A percentile compares a stretch with the other conserved stretches of the same genome.
phyloP scores from a whole-genome alignment of 2,797 vertebrate genomes.

The Kryptopterus vitreolus region DNA sequence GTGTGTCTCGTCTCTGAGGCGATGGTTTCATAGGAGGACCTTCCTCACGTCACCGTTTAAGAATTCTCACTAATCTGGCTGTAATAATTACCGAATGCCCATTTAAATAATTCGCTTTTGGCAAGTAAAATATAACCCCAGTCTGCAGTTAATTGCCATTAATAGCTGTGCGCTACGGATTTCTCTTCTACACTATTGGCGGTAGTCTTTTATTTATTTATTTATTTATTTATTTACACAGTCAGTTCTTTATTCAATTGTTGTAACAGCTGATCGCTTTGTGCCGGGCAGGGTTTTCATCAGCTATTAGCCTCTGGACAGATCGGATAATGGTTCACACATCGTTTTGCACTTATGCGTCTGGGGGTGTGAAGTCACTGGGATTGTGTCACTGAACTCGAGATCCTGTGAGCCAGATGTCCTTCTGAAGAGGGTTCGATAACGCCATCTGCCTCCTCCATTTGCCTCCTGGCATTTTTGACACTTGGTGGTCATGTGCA shows the following conservation, averaged over 20 bases:
- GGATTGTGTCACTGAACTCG: slow-evolving; percentile 12
- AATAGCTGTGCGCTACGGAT: background rate
- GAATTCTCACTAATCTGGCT: background rate
- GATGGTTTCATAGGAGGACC: background rate
- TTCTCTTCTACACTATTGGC: background rate
- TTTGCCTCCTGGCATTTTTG: background rate
- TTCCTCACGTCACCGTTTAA: background rate
- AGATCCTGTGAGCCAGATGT: slow-evolving; percentile 24
- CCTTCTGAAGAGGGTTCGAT: slow-evolving; percentile 19
- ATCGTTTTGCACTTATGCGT: slow-evolving; percentile 9
- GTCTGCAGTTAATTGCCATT: background rate
- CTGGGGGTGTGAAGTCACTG: slow-evolving; percentile 34
- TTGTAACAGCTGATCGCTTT: background rate
- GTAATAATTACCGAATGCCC: background rate
- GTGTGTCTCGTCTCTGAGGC: background rate
- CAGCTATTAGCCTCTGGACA: background rate
- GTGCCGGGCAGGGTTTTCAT: background rate
- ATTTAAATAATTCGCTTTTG: background rate
- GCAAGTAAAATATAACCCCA: background rate
- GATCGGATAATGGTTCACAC: slow-evolving; percentile 2
- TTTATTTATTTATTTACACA: background rate
- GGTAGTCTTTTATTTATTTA: background rate
- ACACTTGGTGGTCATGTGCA: background rate
- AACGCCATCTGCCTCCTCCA: slow-evolving; percentile 27
- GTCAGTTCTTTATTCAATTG: slow-evolving; percentile 2